phyloP scores from a whole-genome alignment of 64 coral and sea anemone species.

The Dendronephthya gigantea region DNA sequence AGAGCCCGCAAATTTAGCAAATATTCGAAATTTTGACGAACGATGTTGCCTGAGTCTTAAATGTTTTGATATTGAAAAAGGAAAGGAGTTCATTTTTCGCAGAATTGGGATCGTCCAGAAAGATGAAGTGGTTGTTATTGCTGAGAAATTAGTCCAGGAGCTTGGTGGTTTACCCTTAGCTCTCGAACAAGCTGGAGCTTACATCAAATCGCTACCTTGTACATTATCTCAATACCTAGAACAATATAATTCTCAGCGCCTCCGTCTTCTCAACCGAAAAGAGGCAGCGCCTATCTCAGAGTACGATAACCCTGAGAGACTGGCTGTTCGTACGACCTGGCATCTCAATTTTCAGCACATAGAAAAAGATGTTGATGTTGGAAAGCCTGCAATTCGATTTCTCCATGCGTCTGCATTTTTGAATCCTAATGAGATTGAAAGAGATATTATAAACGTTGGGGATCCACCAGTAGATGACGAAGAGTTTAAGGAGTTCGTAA shows the following conservation, averaged over 20 bases:
- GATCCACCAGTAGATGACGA: no score
- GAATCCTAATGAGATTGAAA: no score
- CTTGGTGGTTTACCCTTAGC: conserved; percentile 40
- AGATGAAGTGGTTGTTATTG: not conserved
- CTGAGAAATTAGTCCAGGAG: not conserved
- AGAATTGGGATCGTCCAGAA: conserved; percentile 8
- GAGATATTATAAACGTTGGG: no score
- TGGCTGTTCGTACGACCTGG: no score
- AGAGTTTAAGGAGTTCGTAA: no score
- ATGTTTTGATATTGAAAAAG: conserved; percentile 18
- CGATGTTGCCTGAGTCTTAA: not conserved
- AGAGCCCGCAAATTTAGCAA: no score
- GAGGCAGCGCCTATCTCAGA: not conserved
- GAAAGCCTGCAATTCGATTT: no score
- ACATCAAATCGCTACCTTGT: conserved; percentile 29
- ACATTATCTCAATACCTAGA: conserved; percentile 7
- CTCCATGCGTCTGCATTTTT: no score
- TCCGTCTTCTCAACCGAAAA: conserved; percentile 17
- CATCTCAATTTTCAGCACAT: no score
- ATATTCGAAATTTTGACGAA: not conserved
- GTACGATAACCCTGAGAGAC: no score
- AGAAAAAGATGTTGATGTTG: no score
- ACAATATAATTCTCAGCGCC: not conserved
- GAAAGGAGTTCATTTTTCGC: not conserved
- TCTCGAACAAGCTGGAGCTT: conserved; percentile 42